Conservation (phyloP, 2,888 invertebrate genomes). For the Neoaliturus tenellus region DNA sequence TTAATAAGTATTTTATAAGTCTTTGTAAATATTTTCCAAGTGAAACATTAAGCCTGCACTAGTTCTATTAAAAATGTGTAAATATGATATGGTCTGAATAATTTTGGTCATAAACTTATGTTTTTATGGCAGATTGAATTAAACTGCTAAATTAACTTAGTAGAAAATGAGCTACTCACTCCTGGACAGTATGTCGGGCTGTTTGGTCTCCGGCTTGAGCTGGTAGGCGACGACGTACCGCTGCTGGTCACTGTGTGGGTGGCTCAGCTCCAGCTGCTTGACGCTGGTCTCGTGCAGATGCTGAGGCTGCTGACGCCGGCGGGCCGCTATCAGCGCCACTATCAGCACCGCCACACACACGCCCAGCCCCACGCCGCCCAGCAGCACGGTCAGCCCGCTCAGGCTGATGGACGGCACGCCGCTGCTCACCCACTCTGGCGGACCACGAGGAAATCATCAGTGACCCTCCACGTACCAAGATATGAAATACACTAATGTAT, state of each 20-base stretch:
- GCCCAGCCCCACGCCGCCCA: slow-evolving; percentile 81
- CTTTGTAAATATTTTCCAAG: too few species aligned
- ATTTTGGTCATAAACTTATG: too few species aligned
- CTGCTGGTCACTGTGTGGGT: slow-evolving; percentile 81
- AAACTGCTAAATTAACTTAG: too few species aligned
- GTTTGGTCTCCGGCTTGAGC: slow-evolving; percentile 80
- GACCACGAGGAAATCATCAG: not conserved
- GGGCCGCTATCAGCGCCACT: slow-evolving; percentile 79
- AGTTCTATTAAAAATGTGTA: too few species aligned
- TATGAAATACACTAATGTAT: too few species aligned
- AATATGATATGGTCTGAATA: too few species aligned
- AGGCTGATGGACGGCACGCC: slow-evolving; percentile 82
- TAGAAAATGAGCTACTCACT: too few species aligned
- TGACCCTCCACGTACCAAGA: too few species aligned
- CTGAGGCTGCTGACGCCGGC: slow-evolving; percentile 71
- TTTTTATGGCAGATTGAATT: too few species aligned
- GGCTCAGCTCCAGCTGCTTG: slow-evolving; percentile 81
- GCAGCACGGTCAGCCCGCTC: slow-evolving; percentile 82
- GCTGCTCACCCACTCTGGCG: slow-evolving; percentile 64
- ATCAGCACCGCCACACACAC: slow-evolving; percentile 78
- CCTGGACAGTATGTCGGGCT: slow-evolving; percentile 86
- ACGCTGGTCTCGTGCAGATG: slow-evolving; percentile 70
- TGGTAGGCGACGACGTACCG: slow-evolving; percentile 92
- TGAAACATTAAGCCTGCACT: too few species aligned
- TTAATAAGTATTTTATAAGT: too few species aligned